A percentile compares a stretch with the other conserved stretches of the same genome.
phyloP scores from a whole-genome alignment of 92 coral and sea anemone species.

The Desmophyllum pertusum region DNA sequence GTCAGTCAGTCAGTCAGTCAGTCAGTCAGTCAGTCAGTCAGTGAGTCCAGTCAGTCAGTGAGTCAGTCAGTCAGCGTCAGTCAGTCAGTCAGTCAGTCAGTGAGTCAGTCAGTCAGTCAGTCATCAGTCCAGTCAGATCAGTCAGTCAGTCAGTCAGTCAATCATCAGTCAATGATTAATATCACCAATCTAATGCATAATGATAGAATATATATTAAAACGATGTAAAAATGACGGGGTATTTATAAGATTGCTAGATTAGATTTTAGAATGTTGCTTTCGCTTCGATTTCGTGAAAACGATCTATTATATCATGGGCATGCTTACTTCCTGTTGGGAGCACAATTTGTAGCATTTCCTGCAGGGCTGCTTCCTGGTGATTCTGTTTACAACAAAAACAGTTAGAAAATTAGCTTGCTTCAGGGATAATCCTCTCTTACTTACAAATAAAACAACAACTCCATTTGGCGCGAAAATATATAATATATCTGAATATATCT shows the following conservation, averaged over 20 bases:
- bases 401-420: background rate
- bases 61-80: background rate
- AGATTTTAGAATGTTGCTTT: background rate
- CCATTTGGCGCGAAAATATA: too few species aligned
- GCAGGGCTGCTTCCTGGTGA: background rate
- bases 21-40: background rate
- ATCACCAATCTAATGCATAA: too few species aligned
- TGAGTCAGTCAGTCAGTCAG: background rate
- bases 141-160: slow-evolving; percentile 14
- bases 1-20: background rate
- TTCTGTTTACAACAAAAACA: background rate
- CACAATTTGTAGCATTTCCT: slow-evolving; percentile 6
- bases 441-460: too few species aligned
- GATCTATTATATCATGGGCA: background rate
- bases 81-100: background rate
- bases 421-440: too few species aligned
- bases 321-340: slow-evolving; percentile 17
- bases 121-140: background rate
- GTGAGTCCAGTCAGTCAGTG: background rate
- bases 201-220: too few species aligned
- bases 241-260: background rate
- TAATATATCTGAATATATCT: too few species aligned
- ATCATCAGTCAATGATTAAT: background rate
- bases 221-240: too few species aligned
- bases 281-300: background rate